Percentiles rank a stretch among this genome's conserved stretches.
Conservation (phyloP, 2,888 invertebrate species). For the Apantesis nais region DNA sequence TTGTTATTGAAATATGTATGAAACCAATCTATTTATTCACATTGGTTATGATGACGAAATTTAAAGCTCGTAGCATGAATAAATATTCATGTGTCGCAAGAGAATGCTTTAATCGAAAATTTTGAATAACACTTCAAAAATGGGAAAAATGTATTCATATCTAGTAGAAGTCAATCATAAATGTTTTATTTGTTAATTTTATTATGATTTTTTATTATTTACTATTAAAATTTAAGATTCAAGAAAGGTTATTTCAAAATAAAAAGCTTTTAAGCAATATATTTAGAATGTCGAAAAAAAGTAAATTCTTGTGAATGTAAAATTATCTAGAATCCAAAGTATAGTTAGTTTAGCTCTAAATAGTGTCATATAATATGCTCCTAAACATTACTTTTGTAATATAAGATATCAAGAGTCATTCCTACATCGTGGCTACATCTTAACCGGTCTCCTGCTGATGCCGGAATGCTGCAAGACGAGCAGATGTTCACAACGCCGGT, state of each 20-base stretch:
- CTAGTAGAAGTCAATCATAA: neutral
- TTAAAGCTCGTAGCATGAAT: neutral
- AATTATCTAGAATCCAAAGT: too few species aligned
- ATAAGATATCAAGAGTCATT: neutral
- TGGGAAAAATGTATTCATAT: neutral
- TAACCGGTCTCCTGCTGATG: constrained; percentile 20
- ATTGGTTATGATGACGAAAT: constrained; percentile 3
- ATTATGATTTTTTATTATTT: neutral
- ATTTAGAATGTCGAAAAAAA: too few species aligned
- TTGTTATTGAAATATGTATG: constrained; percentile 25
- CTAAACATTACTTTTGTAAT: neutral
- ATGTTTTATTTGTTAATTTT: neutral
- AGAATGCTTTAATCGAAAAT: neutral
- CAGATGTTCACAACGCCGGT: constrained; percentile 45
- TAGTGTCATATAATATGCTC: neutral
- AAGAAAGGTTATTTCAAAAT: too few species aligned
- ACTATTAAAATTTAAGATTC: too few species aligned
- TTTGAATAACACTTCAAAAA: neutral
- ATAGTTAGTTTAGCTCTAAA: neutral
- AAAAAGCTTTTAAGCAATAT: too few species aligned
- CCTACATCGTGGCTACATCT: constrained; percentile 14
- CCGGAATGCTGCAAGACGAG: constrained; percentile 51
- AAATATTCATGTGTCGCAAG: neutral
- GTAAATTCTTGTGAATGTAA: too few species aligned
- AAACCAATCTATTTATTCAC: constrained; percentile 1